Evolutionary conservation across 2,113 vertebrate species (phyloP).

Genomic region (Rhynchomys soricoides): DNA sequence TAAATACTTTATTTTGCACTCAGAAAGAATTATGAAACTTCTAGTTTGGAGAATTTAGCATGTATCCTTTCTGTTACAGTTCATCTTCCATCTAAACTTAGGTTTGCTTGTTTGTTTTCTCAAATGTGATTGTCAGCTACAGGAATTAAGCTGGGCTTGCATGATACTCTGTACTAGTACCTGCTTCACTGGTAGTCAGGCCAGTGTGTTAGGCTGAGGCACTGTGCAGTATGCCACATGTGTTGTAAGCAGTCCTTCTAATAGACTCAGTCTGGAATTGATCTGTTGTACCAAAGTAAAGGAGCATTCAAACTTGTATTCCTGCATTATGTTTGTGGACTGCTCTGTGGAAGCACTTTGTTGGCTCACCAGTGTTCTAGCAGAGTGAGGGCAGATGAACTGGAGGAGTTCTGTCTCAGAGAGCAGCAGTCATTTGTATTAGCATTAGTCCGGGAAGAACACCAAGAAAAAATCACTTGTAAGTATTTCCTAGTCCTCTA

Average conservation of each 20-base stretch:
- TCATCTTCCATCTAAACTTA: conserved; percentile 75
- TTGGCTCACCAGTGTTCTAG: conserved; percentile 75
- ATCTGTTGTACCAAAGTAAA: conserved; percentile 84
- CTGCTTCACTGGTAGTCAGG: conserved; percentile 81
- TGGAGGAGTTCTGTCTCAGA: conserved; percentile 75
- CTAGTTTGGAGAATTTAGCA: neutral
- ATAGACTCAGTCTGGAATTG: conserved; percentile 82
- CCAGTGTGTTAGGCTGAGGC: conserved; percentile 80
- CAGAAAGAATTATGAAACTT: conserved; percentile 42
- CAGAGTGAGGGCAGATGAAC: conserved; percentile 76
- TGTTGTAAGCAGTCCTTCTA: conserved; percentile 83
- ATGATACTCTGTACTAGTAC: conserved; percentile 77
- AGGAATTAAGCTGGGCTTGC: conserved; percentile 80
- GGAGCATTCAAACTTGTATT: conserved; percentile 86
- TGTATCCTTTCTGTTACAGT: neutral
- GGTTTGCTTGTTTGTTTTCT: neutral
- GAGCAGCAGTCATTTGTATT: conserved; percentile 61
- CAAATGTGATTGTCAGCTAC: conserved; percentile 81
- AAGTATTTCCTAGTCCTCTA: conserved; percentile 54
- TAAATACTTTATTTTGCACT: conserved; percentile 7
- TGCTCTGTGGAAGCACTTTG: conserved; percentile 78
- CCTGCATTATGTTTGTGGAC: conserved; percentile 80
- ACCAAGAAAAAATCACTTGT: conserved; percentile 69
- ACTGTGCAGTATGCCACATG: conserved; percentile 82
- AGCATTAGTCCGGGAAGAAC: conserved; percentile 72